phyloP scores from a whole-genome alignment of 2,113 vertebrate species.

The Ursus arctos region DNA sequence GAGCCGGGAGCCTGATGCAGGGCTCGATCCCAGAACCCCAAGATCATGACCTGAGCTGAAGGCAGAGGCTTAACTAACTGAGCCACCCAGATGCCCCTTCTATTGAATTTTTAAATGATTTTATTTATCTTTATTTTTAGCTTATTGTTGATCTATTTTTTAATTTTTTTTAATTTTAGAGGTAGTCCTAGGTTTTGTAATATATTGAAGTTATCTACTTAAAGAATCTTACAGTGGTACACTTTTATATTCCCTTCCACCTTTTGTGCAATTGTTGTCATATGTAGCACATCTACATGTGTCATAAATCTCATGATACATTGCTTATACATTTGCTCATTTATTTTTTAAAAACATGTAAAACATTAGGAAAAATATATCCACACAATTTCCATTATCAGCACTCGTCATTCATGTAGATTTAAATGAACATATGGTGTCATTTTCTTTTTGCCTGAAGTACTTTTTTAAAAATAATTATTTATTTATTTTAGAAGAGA shows the following conservation, averaged over 20 bases:
- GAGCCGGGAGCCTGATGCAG: neutral
- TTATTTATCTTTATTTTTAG: neutral
- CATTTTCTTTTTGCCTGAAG: neutral
- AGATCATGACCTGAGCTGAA: neutral
- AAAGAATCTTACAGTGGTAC: neutral
- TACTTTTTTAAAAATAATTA: neutral
- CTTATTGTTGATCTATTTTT: neutral
- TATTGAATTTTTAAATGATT: neutral
- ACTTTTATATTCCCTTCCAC: neutral
- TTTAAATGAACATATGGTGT: neutral
- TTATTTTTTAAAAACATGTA: neutral
- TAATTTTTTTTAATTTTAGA: neutral
- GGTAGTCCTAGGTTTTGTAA: neutral
- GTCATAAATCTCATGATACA: neutral
- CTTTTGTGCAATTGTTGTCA: neutral
- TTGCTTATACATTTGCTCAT: neutral
- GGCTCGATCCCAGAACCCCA: neutral
- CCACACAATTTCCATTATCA: neutral
- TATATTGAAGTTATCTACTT: neutral
- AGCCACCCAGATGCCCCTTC: neutral
- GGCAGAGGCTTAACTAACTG: neutral
- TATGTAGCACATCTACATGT: neutral
- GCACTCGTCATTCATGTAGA: neutral
- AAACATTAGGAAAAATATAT: neutral
- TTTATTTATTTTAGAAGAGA: neutral